phyloP scores from a whole-genome alignment of 2,888 invertebrate genomes.

The Agrotis ipsilon region DNA sequence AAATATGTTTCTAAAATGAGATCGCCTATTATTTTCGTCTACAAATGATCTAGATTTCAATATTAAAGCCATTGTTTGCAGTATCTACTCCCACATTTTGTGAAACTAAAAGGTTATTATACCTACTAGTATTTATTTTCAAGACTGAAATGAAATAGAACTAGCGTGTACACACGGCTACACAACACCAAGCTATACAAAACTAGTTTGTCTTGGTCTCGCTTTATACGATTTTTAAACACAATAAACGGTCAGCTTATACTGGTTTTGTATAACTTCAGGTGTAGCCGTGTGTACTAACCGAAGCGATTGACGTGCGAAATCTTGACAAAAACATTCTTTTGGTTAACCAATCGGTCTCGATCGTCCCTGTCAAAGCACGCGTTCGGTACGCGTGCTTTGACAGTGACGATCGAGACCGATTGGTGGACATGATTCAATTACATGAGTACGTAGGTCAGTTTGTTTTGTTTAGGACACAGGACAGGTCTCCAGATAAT shows the following conservation, averaged over 20 bases:
- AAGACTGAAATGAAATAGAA: not conserved
- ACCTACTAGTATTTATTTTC: constrained; percentile 28
- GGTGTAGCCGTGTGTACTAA: too few relatives aligned
- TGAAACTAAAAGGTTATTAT: not conserved
- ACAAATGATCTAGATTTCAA: constrained; percentile 35
- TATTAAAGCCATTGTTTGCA: constrained; percentile 30
- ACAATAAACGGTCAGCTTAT: too few relatives aligned
- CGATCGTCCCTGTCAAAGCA: too few relatives aligned
- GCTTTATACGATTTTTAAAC: too few relatives aligned
- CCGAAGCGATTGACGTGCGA: not conserved
- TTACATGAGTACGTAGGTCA: too few relatives aligned
- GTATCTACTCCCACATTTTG: not conserved
- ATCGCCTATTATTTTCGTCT: constrained; percentile 19
- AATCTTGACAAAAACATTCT: not conserved
- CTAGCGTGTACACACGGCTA: too few relatives aligned
- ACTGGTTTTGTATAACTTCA: too few relatives aligned
- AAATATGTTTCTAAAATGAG: constrained; percentile 19
- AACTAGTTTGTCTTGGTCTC: too few relatives aligned
- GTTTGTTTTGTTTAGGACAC: not conserved
- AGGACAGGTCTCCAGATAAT: not conserved
- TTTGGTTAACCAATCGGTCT: not conserved
- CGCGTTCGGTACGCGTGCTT: too few relatives aligned
- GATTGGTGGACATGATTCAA: not conserved
- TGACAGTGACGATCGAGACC: too few relatives aligned
- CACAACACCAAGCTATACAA: too few relatives aligned